Percentiles rank a stretch among this genome's conserved stretches.
Conservation (phyloP, 2,797 vertebrate genomes). For the Tapirus indicus region DNA sequence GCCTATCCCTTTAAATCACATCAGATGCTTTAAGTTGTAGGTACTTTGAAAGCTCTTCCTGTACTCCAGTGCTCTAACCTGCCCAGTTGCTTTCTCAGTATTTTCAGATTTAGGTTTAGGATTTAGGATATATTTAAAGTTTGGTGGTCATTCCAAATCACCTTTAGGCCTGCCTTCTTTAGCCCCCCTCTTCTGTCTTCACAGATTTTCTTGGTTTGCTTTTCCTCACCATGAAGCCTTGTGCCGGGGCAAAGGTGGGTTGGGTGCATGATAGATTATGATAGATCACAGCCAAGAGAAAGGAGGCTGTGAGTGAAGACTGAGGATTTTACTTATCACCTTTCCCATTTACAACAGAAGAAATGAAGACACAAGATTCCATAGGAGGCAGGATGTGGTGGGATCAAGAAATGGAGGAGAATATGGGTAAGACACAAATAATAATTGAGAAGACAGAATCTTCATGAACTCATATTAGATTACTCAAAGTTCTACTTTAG, state of each 20-base stretch:
- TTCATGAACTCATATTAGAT: slow-evolving; percentile 27
- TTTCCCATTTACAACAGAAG: neutral
- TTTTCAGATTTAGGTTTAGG: neutral
- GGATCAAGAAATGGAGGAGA: neutral
- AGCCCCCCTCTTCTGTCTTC: neutral
- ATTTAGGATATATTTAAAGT: neutral
- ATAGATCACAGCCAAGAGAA: neutral
- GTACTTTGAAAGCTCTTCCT: slow-evolving; percentile 28
- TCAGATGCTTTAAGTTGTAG: neutral
- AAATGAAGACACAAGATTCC: neutral
- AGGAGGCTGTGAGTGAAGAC: neutral
- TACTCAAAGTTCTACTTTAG: slow-evolving; percentile 6
- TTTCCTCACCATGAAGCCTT: neutral
- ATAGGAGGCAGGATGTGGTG: neutral
- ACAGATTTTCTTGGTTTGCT: neutral
- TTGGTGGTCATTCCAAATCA: neutral
- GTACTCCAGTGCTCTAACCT: neutral
- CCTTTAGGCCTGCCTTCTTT: neutral
- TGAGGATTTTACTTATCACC: neutral
- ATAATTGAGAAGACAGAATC: neutral
- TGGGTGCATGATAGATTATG: neutral
- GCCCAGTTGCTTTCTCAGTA: neutral
- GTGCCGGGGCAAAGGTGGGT: neutral
- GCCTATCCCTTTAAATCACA: neutral
- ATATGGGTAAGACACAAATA: neutral